phyloP scores from a whole-genome alignment of 1,140 invertebrate species.

The Vanessa tameamea region DNA sequence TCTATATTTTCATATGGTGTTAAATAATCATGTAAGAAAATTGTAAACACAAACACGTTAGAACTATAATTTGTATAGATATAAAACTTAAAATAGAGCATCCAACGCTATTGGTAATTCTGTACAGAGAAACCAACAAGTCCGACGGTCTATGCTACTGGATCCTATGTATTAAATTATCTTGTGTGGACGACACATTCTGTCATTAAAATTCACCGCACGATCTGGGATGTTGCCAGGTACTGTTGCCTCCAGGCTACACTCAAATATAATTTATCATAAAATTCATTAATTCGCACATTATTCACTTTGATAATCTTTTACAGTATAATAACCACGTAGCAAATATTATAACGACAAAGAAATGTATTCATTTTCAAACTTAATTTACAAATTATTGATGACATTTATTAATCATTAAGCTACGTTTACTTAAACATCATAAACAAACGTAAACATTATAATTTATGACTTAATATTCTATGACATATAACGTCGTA shows the following conservation, averaged over 20 bases:
- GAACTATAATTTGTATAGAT: background rate
- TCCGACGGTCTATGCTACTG: background rate
- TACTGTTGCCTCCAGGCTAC: background rate
- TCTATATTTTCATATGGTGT: no score
- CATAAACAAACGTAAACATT: background rate
- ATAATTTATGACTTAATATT: slow-evolving; percentile 5
- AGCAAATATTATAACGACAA: background rate
- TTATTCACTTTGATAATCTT: background rate
- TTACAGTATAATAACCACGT: no score
- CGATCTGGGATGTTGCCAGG: slow-evolving; percentile 2
- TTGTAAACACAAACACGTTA: background rate
- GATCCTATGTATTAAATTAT: background rate
- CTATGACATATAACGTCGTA: background rate
- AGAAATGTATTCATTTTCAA: background rate
- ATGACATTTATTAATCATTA: background rate
- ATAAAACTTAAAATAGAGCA: background rate
- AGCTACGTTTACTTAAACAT: background rate
- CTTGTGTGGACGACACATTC: slow-evolving; percentile 1
- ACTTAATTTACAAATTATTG: background rate
- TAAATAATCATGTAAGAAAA: no score
- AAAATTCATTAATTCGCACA: background rate
- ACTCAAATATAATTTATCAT: background rate
- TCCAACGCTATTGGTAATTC: background rate
- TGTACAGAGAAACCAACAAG: background rate
- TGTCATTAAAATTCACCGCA: slow-evolving; percentile 10